phyloP scores from a whole-genome alignment of 2,797 vertebrate species.

The Pteropus rufus region DNA sequence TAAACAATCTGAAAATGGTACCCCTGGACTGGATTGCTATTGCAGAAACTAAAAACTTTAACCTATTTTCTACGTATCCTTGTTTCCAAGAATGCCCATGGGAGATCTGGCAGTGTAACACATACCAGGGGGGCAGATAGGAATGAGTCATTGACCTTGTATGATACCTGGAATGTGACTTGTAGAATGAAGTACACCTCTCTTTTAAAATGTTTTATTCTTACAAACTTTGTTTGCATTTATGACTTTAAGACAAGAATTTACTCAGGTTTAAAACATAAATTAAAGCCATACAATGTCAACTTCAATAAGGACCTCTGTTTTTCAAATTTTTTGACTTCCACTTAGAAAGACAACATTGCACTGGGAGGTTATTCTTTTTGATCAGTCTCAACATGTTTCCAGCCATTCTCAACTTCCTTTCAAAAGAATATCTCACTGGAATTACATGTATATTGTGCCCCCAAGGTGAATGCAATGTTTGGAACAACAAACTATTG shows the following conservation, averaged over 20 bases:
- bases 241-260: slow-evolving; percentile 50
- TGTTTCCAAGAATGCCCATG: not conserved
- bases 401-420: slow-evolving; percentile 43
- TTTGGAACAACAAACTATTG: slow-evolving; percentile 61
- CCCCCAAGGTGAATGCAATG: slow-evolving; percentile 28
- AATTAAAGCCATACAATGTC: slow-evolving; percentile 65
- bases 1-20: not conserved
- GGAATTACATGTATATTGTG: slow-evolving; percentile 56
- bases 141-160: not conserved
- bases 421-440: slow-evolving; percentile 55
- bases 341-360: slow-evolving; percentile 58
- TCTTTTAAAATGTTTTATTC: slow-evolving; percentile 43
- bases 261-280: slow-evolving; percentile 48
- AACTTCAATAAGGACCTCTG: slow-evolving; percentile 57
- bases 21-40: not conserved
- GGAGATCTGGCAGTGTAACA: not conserved
- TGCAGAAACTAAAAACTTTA: slow-evolving; percentile 4
- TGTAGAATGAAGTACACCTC: slow-evolving; percentile 27
- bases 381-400: not conserved
- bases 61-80: not conserved
- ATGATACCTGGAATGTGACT: slow-evolving; percentile 48
- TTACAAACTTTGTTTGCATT: slow-evolving; percentile 37
- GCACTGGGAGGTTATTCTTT: slow-evolving; percentile 32
- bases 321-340: slow-evolving; percentile 64
- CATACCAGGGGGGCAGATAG: not conserved